Base-by-base conservation (phyloP, 2,113 vertebrate species). In the Tetrax tetrax region DNA sequence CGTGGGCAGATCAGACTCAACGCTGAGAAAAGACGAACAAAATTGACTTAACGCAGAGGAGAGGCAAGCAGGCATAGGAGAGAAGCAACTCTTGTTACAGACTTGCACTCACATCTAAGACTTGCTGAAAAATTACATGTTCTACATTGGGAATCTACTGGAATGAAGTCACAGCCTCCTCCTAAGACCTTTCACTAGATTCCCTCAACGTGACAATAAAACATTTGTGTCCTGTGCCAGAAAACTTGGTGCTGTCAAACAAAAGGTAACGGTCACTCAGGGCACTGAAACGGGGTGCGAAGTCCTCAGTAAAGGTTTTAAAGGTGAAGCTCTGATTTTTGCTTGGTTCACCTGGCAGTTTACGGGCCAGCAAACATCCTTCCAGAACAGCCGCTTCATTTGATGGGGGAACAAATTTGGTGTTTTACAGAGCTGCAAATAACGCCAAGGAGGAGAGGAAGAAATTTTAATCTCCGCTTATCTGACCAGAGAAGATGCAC, bases 141-240 rank as follows among this genome's bases (percentile, higher is more conserved):
- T 78, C 4, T 8, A 2, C 41, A 3, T 35, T 38, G 13, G 53
- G 65, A 68, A 89, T 35, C 31, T 83, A 25, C 38, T 25, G 29
- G 53, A 79, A 77, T 1, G 3, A 37, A 86, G 37, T 8, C 65
- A 45, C 12, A 53, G 10, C 11, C 8, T 50, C n/a, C 20, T 48
- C 4, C 53, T 28, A n/a, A 66, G 28, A 50, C 9, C 14, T 64
- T 25, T 28, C 33, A 16, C n/a, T 20, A 23, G 14, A 37, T n/a
- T 23, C 41, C 17, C 11, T 60, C 17, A 47, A 27, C 47, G 25
- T 1, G 2, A 16, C 10, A 72, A 10, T 20, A 65, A 18, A 53
- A 7, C 19, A 53, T 1, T 2, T 7, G 4, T 1, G 3, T 5
- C 3, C 0, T 2, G 5, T 25, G 51, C n/a, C 76, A 90, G 18